Evolutionary conservation across 2,113 vertebrate species (phyloP), one percentile per base, ranked within the genome.

Genomic region (Setophaga petechia): DNA sequence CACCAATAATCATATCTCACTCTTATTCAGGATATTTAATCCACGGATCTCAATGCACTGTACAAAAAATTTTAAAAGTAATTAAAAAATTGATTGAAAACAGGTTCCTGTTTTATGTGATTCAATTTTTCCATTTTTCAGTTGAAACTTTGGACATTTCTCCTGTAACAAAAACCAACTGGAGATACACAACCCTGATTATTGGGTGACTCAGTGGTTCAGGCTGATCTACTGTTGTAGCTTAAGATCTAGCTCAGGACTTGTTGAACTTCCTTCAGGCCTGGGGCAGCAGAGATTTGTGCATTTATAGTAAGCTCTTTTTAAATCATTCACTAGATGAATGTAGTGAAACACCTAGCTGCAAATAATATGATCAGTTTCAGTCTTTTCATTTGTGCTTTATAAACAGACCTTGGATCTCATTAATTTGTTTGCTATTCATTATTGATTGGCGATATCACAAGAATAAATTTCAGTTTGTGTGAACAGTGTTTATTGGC

Each of bases 401-500:
- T 49, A n/a, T 87, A 94, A 96, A 93, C 39, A 89, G 82, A 82
- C 67, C 39, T 78, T 78, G 52, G 35, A 51, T 91, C 33, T 89
- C n/a, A 69, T 81, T 74, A 90, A 82, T 93, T 83, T 89, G 46
- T 82, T 93, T 94, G 51, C 24, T 90, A 55, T 84, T 76, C 54
- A 24, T 83, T 91, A 87, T 65, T 90, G 76, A 92, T 89, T 76
- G 30, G 65, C 62, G 46, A 13, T 78, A 88, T 73, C 35, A 81
- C 35, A 67, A 76, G 75, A 86, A 78, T 13, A 62, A 58, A 87
- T 87, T 89, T 76, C 72, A 93, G 2, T 84, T 47, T 46, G 12
- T 81, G 51, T 62, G 73, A 82, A n/a, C 7, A 33, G 9, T 43
- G 22, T 84, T 94, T 49, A 80, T 41, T 69, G 67, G 39, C 54